Evolutionary conservation across 2,888 invertebrate species (phyloP).

Genomic region (Dromius quadrimaculatus): DNA sequence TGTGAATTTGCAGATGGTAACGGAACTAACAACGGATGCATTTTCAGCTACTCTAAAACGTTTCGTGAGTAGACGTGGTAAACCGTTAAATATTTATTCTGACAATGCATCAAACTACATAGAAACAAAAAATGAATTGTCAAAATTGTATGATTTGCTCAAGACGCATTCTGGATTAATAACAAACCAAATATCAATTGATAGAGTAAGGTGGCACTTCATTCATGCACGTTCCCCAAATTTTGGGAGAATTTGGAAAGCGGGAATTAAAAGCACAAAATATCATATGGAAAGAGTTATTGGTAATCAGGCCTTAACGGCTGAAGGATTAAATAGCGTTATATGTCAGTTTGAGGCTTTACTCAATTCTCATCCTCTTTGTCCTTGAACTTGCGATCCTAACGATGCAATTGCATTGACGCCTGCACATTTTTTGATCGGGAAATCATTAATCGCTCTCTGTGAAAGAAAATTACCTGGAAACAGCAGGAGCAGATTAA

Average conservation of each 20-base stretch:
- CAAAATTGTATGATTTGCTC: constrained; percentile 11
- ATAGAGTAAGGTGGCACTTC: constrained; percentile 55
- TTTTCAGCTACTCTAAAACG: constrained; percentile 18
- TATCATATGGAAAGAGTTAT: constrained; percentile 48
- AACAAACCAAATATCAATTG: background rate
- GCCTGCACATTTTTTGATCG: constrained; percentile 55
- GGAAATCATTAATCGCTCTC: constrained; percentile 49
- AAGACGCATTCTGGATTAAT: background rate
- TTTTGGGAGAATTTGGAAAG: constrained; percentile 54
- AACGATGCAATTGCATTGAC: constrained; percentile 53
- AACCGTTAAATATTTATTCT: constrained; percentile 14
- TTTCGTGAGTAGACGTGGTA: constrained; percentile 24
- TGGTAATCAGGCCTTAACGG: constrained; percentile 29
- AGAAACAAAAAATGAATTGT: constrained; percentile 35
- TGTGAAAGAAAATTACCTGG: constrained; percentile 46
- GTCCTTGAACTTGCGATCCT: constrained; percentile 49
- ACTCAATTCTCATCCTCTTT: constrained; percentile 54
- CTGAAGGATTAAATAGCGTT: constrained; percentile 53
- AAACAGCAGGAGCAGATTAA: constrained; percentile 22
- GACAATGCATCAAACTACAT: constrained; percentile 40
- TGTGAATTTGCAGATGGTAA: constrained; percentile 8
- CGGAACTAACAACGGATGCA: constrained; percentile 16
- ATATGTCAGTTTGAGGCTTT: constrained; percentile 52
- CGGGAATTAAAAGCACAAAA: constrained; percentile 43
- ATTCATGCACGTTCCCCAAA: constrained; percentile 50